Percentiles rank a stretch among this genome's conserved stretches.
These are phyloP conservation scores for Catharus bicknelli DNA, from an alignment of 2,113 vertebrate species.

Conservation along the genomic window DNA sequence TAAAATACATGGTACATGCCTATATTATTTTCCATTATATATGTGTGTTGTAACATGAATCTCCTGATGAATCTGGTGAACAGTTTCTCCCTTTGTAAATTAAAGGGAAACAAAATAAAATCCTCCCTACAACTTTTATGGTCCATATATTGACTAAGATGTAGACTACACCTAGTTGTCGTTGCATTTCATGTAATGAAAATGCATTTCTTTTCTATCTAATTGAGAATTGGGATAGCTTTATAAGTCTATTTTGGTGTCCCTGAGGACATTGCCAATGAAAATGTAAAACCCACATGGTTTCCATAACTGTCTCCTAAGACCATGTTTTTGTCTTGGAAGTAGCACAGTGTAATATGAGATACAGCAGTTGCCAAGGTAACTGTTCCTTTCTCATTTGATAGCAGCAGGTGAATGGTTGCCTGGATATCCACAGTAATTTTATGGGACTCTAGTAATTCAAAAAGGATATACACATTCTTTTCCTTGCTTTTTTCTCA, in stretches of 20 bases:
- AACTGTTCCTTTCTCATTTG: constrained; percentile 33
- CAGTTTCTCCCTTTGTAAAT: neutral
- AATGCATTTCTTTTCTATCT: neutral
- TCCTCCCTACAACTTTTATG: neutral
- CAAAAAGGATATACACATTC: neutral
- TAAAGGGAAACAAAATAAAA: neutral
- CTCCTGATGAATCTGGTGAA: neutral
- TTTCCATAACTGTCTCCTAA: neutral
- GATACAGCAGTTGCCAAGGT: constrained; percentile 58
- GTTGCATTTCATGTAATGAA: neutral
- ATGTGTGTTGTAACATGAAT: neutral
- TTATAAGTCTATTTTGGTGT: neutral
- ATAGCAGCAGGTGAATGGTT: constrained; percentile 38
- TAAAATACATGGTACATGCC: neutral
- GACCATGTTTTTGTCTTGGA: constrained; percentile 14
- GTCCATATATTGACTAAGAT: neutral
- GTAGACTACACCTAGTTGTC: neutral
- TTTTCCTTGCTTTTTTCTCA: neutral
- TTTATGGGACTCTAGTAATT: neutral
- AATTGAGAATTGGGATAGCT: neutral
- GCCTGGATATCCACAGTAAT: constrained; percentile 37
- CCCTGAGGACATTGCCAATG: neutral
- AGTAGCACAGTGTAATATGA: neutral
- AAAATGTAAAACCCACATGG: neutral
- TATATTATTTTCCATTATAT: neutral